Conservation (phyloP, 2,888 invertebrate species). For the Troides aeacus region DNA sequence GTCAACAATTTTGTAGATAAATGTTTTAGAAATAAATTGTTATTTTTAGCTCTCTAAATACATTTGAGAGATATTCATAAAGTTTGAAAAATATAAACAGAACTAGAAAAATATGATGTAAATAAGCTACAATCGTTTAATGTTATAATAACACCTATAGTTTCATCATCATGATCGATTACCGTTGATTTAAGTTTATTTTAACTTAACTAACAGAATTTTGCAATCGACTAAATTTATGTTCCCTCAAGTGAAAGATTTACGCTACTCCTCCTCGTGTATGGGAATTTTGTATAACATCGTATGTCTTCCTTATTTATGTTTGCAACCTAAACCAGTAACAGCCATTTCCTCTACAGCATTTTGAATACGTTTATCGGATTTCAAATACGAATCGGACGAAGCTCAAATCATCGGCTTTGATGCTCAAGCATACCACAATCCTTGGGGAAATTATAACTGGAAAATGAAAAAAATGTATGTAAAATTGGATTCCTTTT, state of each 20-base stretch:
- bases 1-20: too few relatives aligned
- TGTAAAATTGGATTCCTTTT: background rate
- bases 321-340: constrained; percentile 74
- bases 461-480: constrained; percentile 30
- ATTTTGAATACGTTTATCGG: constrained; percentile 77
- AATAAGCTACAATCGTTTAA: too few relatives aligned
- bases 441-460: constrained; percentile 62
- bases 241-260: constrained; percentile 67
- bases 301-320: constrained; percentile 77
- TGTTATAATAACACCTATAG: too few relatives aligned
- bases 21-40: too few relatives aligned
- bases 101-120: too few relatives aligned
- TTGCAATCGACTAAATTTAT: constrained; percentile 60
- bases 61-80: too few relatives aligned
- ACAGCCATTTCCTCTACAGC: constrained; percentile 63
- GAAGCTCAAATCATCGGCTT: constrained; percentile 64
- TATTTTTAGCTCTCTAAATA: too few relatives aligned
- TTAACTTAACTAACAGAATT: background rate
- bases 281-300: constrained; percentile 75
- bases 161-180: too few relatives aligned
- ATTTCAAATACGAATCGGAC: constrained; percentile 73
- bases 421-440: constrained; percentile 57
- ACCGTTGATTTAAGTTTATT: too few relatives aligned
- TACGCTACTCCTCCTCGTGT: constrained; percentile 63
- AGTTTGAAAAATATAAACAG: too few relatives aligned